Base-by-base conservation (phyloP, 2,888 invertebrate species). In the Cephus runcator region DNA sequence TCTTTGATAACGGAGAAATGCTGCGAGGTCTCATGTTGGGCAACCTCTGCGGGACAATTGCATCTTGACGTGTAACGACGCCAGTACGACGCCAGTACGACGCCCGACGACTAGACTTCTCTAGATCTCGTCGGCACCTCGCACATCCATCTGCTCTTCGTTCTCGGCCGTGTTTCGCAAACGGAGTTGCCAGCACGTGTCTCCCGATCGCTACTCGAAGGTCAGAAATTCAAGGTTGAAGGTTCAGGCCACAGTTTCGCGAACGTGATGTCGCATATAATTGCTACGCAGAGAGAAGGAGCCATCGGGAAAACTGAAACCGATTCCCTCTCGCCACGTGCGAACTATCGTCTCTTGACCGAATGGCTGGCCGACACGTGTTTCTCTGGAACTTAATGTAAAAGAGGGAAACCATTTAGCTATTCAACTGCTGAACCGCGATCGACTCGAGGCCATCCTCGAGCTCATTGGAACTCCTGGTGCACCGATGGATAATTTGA, bases 291-390 rank as follows among this genome's bases (percentile, higher is more conserved):
- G 40, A 23, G 15, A 23, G 23, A 56, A 56, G 56, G 2, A 56
- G 9, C 2, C 23, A 9, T 56, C 56, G 56, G 23, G 23, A 56
- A 23, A 23, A 23, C 56, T 56, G 56, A 23, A 56, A 56, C 23
- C 23, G 56, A 73, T 34, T 76, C 40, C 68, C 73, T 69, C 73
- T 34, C 71, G 78, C 78, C 81, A 79, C 81, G 81, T 77, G 81
- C 34, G 69, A 78, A 76, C 68, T 73, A 71, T 69, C 77, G 73
- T 78, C 75, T 56, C 31, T 73, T 35, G 34, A 73, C 68, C 69
- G 56, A 75, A 78, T 73, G 79, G 78, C 78, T 81, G 81, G 76
- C 75, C 78, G 78, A 81, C 79, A 81, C 78, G 79, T 81, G 81
- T 81, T 81, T 76, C 69, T 75, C 74, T 36, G 40, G 40, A 56